A percentile compares a stretch with the other conserved stretches of the same genome.
Evolutionary conservation across 2,113 vertebrate genomes (phyloP).

Genomic region (Amphiprion ocellaris): DNA sequence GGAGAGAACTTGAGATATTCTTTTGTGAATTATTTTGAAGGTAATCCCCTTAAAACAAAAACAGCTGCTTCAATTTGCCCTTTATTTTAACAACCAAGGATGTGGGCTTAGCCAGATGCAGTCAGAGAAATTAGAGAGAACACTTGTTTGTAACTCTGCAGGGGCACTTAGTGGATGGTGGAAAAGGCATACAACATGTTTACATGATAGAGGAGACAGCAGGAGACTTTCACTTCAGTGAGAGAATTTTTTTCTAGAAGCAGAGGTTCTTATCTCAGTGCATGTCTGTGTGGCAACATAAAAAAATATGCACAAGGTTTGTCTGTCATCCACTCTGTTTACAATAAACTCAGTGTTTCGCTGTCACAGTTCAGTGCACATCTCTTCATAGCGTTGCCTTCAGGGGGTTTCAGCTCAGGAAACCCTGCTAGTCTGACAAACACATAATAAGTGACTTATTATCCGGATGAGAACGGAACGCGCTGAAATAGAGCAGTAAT

Average conservation of each 20-base stretch:
- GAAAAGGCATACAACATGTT: conserved; percentile 3
- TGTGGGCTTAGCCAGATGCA: not conserved
- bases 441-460: conserved; percentile 29
- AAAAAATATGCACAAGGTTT: conserved; percentile 37
- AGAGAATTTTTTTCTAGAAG: conserved; percentile 14
- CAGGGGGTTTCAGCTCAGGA: conserved; percentile 26
- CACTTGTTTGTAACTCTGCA: conserved; percentile 42
- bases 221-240: conserved; percentile 4
- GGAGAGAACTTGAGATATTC: not conserved
- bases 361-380: conserved; percentile 56
- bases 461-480: conserved; percentile 14
- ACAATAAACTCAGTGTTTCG: conserved; percentile 19
- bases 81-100: not conserved
- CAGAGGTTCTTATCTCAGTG: not conserved
- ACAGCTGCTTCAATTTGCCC: conserved; percentile 7
- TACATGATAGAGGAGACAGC: conserved; percentile 8
- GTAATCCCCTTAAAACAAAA: conserved; percentile 17
- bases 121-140: conserved; percentile 19
- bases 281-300: conserved; percentile 15
- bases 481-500: not conserved
- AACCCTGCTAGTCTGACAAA: conserved; percentile 29
- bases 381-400: conserved; percentile 41
- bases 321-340: conserved; percentile 27
- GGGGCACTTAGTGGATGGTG: not conserved
- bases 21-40: not conserved